These are phyloP conservation scores for Drosophila rellima DNA, from an alignment of 2,888 invertebrate genomes.

Conservation along the genomic window DNA sequence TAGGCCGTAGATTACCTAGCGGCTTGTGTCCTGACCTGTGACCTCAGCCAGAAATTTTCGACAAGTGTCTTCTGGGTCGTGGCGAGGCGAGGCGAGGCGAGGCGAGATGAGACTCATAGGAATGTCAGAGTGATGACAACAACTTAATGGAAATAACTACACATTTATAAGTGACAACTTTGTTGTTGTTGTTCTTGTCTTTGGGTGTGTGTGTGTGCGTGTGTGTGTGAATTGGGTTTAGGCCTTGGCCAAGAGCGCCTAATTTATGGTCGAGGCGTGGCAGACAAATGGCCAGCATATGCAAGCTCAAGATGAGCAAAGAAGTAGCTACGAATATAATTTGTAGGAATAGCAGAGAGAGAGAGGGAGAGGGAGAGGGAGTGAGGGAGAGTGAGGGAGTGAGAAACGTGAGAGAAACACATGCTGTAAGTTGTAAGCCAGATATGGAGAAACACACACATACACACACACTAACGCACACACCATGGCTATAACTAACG, in stretches of 20 bases:
- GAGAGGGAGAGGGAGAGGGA: conserved; percentile 2
- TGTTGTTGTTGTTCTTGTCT: conserved; percentile 29
- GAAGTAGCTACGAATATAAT: conserved; percentile 4
- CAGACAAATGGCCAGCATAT: conserved; percentile 80
- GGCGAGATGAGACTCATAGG: conserved; percentile 69
- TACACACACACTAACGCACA: conserved; percentile 34
- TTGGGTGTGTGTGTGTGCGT: conserved; percentile 12
- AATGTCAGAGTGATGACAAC: conserved; percentile 80
- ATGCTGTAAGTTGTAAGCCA: conserved; percentile 7
- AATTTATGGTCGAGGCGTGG: conserved; percentile 78
- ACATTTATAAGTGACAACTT: conserved; percentile 81
- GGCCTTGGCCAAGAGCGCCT: conserved; percentile 61
- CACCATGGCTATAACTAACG: conserved; percentile 73
- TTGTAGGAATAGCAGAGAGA: not conserved
- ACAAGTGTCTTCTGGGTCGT: conserved; percentile 53
- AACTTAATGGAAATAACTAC: conserved; percentile 81
- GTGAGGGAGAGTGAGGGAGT: too few relatives aligned
- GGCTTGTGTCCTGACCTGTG: conserved; percentile 38
- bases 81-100: not conserved
- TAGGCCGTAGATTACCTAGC: conserved; percentile 67
- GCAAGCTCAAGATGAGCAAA: conserved; percentile 43
- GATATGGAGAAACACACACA: conserved; percentile 9
- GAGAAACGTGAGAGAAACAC: conserved; percentile 18
- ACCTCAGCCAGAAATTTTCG: conserved; percentile 55
- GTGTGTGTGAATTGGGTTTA: conserved; percentile 1